phyloP scores from a whole-genome alignment of 2,888 invertebrate genomes.

The Helobdella robusta region DNA sequence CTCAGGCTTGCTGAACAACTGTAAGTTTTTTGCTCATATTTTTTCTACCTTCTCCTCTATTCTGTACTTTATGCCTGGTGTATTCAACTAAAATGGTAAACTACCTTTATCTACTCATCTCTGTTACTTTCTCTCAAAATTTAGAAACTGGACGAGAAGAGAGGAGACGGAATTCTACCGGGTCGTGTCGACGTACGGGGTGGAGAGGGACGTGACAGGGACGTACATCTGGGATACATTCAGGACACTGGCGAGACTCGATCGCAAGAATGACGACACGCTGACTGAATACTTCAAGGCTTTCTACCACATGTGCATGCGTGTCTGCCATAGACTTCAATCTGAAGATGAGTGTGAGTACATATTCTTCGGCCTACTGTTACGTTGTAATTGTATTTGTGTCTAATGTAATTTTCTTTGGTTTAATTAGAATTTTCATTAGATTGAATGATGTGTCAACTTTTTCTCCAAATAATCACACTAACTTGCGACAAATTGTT shows the following conservation, averaged over 20 bases:
- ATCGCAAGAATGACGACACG: constrained; percentile 87
- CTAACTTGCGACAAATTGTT: not conserved
- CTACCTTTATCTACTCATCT: no score
- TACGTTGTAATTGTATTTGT: not conserved
- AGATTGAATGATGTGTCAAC: not conserved
- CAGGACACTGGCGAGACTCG: constrained; percentile 77
- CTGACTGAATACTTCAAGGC: constrained; percentile 92
- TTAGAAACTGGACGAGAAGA: constrained; percentile 68
- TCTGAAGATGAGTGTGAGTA: constrained; percentile 25
- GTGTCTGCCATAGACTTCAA: constrained; percentile 58
- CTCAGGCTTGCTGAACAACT: constrained; percentile 28
- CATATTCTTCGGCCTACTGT: not conserved
- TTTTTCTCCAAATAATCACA: not conserved
- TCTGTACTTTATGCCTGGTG: not conserved
- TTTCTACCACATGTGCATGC: constrained; percentile 94
- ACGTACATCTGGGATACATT: constrained; percentile 75
- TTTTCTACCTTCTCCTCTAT: not conserved
- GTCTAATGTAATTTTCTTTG: not conserved
- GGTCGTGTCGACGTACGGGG: constrained; percentile 87
- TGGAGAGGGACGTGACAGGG: constrained; percentile 61
- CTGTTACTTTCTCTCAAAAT: no score
- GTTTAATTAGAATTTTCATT: not conserved
- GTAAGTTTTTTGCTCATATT: not conserved
- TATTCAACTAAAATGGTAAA: not conserved
- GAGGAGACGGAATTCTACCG: constrained; percentile 94